Evolutionary conservation across 1,140 invertebrate species (phyloP).

Genomic region (Trachelipus rathkii): DNA sequence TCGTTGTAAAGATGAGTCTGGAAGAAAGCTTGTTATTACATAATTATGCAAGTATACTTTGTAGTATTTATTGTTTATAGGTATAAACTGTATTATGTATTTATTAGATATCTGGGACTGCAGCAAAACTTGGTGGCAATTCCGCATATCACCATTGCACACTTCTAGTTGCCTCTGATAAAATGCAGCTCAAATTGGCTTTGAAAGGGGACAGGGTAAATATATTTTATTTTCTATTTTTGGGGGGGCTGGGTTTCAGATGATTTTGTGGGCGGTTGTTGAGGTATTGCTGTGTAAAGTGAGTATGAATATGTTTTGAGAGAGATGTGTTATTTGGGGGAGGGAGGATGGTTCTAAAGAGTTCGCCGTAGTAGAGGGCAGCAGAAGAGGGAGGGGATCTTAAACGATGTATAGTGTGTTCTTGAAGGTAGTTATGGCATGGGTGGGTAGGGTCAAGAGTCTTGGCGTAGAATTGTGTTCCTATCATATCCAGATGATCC

Average conservation of each 20-base stretch:
- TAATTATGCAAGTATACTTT: neutral
- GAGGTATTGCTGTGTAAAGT: too few species aligned
- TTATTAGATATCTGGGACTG: constrained; percentile 23
- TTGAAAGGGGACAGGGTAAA: constrained; percentile 28
- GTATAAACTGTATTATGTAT: neutral
- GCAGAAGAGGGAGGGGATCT: too few species aligned
- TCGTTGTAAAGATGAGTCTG: constrained; percentile 12
- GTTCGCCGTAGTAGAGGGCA: too few species aligned
- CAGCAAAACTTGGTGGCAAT: constrained; percentile 19
- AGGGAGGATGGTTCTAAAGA: too few species aligned
- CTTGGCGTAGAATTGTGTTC: too few species aligned
- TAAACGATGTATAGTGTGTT: too few species aligned
- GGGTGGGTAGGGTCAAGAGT: too few species aligned
- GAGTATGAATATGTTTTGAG: too few species aligned
- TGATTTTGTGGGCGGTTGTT: neutral
- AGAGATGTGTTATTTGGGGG: too few species aligned
- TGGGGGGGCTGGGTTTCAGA: neutral
- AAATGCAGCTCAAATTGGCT: constrained; percentile 23
- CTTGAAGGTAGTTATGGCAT: too few species aligned
- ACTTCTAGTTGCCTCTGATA: constrained; percentile 18
- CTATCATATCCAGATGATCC: too few species aligned
- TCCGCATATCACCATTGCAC: constrained; percentile 27
- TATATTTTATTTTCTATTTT: constrained; percentile 1
- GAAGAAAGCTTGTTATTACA: neutral
- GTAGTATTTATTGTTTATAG: neutral